A percentile compares a stretch with the other conserved stretches of the same genome.
Evolutionary conservation across 2,797 vertebrate species (phyloP).

Genomic region (Megaceryle alcyon): DNA sequence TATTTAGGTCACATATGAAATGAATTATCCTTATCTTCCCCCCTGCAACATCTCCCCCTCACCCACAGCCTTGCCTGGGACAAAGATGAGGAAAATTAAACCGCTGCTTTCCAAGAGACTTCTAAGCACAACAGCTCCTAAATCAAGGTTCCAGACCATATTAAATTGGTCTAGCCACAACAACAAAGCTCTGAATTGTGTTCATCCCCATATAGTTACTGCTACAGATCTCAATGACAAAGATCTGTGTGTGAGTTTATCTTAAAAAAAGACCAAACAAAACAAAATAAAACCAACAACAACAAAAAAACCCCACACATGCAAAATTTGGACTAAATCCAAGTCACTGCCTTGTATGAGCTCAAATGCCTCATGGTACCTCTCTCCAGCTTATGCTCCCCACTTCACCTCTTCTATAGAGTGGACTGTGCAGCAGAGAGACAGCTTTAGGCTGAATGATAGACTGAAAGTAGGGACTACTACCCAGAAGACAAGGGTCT

Average conservation of each 20-base stretch:
- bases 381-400: neutral
- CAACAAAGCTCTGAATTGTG: neutral
- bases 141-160: neutral
- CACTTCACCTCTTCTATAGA: neutral
- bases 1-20: conserved; percentile 43
- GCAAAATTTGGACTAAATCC: neutral
- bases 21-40: conserved; percentile 44
- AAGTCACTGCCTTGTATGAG: neutral
- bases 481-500: neutral
- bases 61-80: neutral
- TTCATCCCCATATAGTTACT: neutral
- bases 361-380: neutral
- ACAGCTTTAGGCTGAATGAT: neutral
- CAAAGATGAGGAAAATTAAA: neutral
- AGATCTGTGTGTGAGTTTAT: neutral
- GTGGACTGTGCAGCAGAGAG: neutral
- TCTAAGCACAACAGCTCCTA: neutral
- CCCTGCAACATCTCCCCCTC: conserved; percentile 4
- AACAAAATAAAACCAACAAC: no score
- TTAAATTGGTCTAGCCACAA: neutral
- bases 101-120: neutral
- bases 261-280: neutral
- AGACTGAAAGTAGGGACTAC: neutral
- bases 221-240: neutral
- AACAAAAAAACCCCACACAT: accelerated